Evolutionary conservation across 2,113 vertebrate species (phyloP), one percentile per base, ranked within the genome.

Genomic region (Chionodraco myersi): DNA sequence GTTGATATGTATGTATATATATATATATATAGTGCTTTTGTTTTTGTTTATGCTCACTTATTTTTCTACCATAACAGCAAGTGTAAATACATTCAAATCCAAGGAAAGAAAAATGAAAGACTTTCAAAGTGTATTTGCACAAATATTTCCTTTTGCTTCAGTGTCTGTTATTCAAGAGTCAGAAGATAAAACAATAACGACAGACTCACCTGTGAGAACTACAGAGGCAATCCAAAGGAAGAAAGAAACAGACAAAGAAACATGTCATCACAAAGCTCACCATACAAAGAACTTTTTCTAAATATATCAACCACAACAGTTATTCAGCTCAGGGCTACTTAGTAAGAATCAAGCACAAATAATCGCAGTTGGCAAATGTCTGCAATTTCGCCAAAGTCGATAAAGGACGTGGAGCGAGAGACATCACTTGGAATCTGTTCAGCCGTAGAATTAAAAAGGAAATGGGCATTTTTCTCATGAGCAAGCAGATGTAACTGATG

Each of bases 161-260:
- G 2, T 65, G 36, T 57, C 14, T 18, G 26, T 68, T 51, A 15
- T 14, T 21, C 7, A 15, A 15, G 7, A 75, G 48, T 49, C 12
- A 56, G 49, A 73, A 14, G 48, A 67, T 44, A 16, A 79, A 82
- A 77, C 16, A 8, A 41, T 7, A 63, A 77, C 15, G 56, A 68
- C 56, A n/a, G 7, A 94, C 95, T 93, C 86, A 96, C 95, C 94
- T 95, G 95, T 65, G 95, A 92, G 84, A 93, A 94, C 94, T 95
- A 75, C 51, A 72, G 72, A 75, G 63, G 53, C 56, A 75, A 90
- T 86, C 74, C 82, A 57, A 86, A 86, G 84, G 57, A 76, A 77
- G 18, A 63, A 81, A 67, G 80, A 79, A 74, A 81, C 15, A 13
- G 63, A 88, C 61, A 91, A 47, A 89, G 41, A 89, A 75, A 82